phyloP scores from a whole-genome alignment of 1,140 invertebrate species.

The Hestina assimilis region DNA sequence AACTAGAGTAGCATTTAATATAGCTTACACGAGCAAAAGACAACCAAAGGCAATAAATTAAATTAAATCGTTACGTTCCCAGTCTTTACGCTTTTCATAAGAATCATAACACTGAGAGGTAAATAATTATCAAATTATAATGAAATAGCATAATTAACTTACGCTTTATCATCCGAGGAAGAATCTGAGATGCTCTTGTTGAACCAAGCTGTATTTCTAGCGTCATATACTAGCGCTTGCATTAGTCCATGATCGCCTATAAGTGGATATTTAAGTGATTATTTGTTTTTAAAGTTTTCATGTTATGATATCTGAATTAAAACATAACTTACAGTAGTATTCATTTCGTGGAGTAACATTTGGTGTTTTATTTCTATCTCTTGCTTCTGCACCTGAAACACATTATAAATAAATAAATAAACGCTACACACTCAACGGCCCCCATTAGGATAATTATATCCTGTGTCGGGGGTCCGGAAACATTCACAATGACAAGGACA shows the following conservation, averaged over 20 bases:
- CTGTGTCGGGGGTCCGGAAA: too few species aligned
- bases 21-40: too few species aligned
- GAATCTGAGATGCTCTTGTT: slow-evolving; percentile 84
- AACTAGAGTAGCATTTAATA: too few species aligned
- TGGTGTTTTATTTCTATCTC: slow-evolving; percentile 57
- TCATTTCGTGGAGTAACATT: slow-evolving; percentile 62
- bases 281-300: not conserved
- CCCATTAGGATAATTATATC: too few species aligned
- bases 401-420: not conserved
- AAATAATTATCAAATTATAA: not conserved
- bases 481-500: too few species aligned
- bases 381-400: slow-evolving; percentile 32
- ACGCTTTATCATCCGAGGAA: slow-evolving; percentile 82
- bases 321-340: slow-evolving; percentile 65
- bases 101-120: too few species aligned
- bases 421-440: not conserved
- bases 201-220: slow-evolving; percentile 91
- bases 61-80: too few species aligned
- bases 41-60: too few species aligned
- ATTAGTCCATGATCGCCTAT: slow-evolving; percentile 91
- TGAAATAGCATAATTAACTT: slow-evolving; percentile 34
- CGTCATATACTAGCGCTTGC: slow-evolving; percentile 91
- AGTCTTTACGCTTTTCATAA: too few species aligned
- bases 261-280: slow-evolving; percentile 8
- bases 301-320: not conserved